phyloP scores from a whole-genome alignment of 2,113 vertebrate genomes.

The Vimba vimba region DNA sequence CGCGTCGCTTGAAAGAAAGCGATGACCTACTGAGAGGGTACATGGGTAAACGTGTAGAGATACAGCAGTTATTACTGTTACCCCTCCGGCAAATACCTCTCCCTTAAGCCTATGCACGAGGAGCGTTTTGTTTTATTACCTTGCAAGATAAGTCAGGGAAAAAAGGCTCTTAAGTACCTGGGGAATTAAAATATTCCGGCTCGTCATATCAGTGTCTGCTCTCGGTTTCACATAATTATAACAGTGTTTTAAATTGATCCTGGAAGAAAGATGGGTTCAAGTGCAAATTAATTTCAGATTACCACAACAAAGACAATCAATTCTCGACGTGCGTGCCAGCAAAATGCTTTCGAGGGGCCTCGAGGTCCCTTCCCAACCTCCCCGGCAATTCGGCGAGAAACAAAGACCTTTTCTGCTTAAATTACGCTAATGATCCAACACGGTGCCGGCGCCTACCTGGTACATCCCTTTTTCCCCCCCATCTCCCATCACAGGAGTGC shows the following conservation, averaged over 20 bases:
- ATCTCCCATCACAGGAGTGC: conserved; percentile 59
- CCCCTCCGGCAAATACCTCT: conserved; percentile 96
- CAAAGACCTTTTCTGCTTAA: conserved; percentile 86
- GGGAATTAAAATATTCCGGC: conserved; percentile 92
- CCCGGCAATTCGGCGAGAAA: conserved; percentile 77
- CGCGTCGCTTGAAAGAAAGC: conserved; percentile 84
- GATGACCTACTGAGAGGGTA: conserved; percentile 89
- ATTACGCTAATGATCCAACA: conserved; percentile 87
- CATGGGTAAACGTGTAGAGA: conserved; percentile 86
- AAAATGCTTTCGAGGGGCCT: conserved; percentile 87
- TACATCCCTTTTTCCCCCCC: conserved; percentile 44
- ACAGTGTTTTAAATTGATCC: conserved; percentile 92
- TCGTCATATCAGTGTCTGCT: conserved; percentile 90
- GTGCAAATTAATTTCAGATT: conserved; percentile 99
- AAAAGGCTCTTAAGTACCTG: conserved; percentile 82
- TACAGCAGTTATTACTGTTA: conserved; percentile 90
- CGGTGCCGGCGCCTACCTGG: conserved; percentile 77
- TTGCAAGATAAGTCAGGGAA: conserved; percentile 88
- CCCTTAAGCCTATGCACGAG: conserved; percentile 84
- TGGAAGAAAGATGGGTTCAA: conserved; percentile 98
- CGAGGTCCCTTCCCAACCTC: conserved; percentile 81
- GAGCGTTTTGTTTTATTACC: conserved; percentile 98
- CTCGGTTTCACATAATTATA: conserved; percentile 95
- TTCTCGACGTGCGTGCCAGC: conserved; percentile 86
- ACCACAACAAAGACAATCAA: conserved; percentile 97